Evolutionary conservation across 1,140 invertebrate species (phyloP), one percentile per base, ranked within the genome.

Genomic region (Heterodera carotae): DNA sequence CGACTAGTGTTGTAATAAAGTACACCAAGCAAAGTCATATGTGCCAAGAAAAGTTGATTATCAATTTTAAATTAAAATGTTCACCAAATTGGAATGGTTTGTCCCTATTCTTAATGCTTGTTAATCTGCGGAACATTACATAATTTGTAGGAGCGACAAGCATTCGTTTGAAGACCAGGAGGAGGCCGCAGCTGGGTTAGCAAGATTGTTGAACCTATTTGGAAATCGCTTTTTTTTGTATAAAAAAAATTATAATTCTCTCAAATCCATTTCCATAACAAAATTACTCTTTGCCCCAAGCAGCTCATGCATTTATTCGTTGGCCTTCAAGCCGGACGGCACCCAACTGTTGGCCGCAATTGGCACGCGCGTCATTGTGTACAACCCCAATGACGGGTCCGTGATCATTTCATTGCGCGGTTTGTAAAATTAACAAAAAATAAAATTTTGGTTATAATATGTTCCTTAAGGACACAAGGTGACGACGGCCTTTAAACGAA

Each of bases 311-410:
- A 93, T 98, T 66, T 96, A 96, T 88, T 93, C 94, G 87, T 88
- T 96, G 79, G 97, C 94, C 89, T 97, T 97, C 87, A 95, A 93
- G 88, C 95, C 96, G 34, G 94, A 97, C 91, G 96, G 96, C 8
- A 92, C 91, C 64, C 94, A 96, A 88, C 89, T 99, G 75, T 92
- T 99, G 76, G 94, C 96, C 60, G 95, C 95, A 34, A 94, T 95
- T 72, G 95, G 95, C 15, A 92, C 93, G 82, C 91, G 94, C 82
- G 92, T 99, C 25, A 91, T 98, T 84, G 94, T 98, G 25, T 98
- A 98, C 89, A 93, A 97, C 89, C 92, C 94, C 1, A 92, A 90
- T 82, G 94, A 97, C 90, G 96, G 96, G 29, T 92, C 92, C 18
- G 90, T 98, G 10, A 91, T 98, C 67, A 94, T 97, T 88, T 91